A percentile compares a stretch with the other conserved stretches of the same genome.
phyloP scores from a whole-genome alignment of 2,797 vertebrate genomes.

The Triplophysa bombifrons region DNA sequence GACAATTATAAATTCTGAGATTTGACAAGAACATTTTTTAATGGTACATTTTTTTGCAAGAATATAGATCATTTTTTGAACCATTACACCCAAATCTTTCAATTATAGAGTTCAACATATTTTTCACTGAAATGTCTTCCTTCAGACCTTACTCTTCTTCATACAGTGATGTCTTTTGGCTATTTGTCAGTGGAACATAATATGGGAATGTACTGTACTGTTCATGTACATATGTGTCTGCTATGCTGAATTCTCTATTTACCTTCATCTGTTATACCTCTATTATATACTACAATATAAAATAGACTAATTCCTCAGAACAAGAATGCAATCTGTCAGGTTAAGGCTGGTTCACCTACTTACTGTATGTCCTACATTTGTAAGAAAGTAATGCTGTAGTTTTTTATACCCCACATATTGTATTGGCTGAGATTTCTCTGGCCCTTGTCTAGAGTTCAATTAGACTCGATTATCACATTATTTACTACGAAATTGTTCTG shows the following conservation, averaged over 20 bases:
- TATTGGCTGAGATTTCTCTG: slow-evolving; percentile 77
- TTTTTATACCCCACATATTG: slow-evolving; percentile 75
- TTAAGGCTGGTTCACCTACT: slow-evolving; percentile 64
- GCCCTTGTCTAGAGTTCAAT: slow-evolving; percentile 80
- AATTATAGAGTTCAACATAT: neutral
- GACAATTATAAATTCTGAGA: neutral
- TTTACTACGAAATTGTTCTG: slow-evolving; percentile 72
- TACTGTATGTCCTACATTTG: slow-evolving; percentile 35
- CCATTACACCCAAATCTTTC: neutral
- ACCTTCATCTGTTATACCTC: neutral
- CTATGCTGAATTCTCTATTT: slow-evolving; percentile 5
- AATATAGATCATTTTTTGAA: neutral
- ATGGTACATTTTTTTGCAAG: neutral
- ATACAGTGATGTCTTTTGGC: no score
- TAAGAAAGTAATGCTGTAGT: slow-evolving; percentile 71
- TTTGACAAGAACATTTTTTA: neutral
- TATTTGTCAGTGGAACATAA: no score
- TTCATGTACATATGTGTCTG: no score
- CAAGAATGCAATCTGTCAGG: slow-evolving; percentile 59
- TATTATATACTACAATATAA: no score
- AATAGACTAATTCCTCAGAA: slow-evolving; percentile 55
- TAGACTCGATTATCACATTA: slow-evolving; percentile 80
- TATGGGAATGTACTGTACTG: no score
- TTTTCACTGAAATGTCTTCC: neutral
- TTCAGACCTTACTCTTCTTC: neutral